phyloP scores from a whole-genome alignment of 2,888 invertebrate species.

The Acheta domesticus region DNA sequence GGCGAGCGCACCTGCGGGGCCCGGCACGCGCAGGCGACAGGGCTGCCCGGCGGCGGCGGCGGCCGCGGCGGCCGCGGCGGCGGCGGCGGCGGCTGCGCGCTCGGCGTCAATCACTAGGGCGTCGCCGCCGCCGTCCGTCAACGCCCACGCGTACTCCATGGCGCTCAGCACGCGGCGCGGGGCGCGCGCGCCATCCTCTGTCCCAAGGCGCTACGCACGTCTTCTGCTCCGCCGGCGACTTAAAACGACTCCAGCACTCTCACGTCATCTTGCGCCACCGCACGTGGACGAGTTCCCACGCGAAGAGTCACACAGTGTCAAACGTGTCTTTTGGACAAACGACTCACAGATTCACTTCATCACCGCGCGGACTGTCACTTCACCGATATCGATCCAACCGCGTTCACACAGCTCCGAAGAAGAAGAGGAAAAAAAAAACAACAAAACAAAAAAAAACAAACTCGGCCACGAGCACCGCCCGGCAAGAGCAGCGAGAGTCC shows the following conservation, averaged over 20 bases:
- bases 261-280: no score
- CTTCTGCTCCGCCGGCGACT: no score
- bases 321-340: not conserved
- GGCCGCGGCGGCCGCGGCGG: not conserved
- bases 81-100: not conserved
- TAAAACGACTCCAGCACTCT: no score
- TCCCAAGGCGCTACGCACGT: no score
- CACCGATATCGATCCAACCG: not conserved
- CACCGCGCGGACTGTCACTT: not conserved
- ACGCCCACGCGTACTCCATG: conserved; percentile 32
- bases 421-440: no score
- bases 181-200: no score
- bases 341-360: not conserved
- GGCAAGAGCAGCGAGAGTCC: not conserved
- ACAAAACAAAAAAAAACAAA: not conserved
- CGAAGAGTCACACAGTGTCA: not conserved
- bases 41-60: not conserved
- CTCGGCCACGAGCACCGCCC: not conserved
- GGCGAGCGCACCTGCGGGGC: no score
- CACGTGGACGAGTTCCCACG: no score
- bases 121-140: conserved; percentile 30
- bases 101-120: conserved; percentile 3
- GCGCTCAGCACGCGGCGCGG: not conserved
- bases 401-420: not conserved
- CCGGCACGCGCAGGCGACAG: not conserved